Percentiles rank a stretch among this genome's conserved stretches.
phyloP scores from a whole-genome alignment of 1,140 invertebrate species.

The Calliphora vicina region DNA sequence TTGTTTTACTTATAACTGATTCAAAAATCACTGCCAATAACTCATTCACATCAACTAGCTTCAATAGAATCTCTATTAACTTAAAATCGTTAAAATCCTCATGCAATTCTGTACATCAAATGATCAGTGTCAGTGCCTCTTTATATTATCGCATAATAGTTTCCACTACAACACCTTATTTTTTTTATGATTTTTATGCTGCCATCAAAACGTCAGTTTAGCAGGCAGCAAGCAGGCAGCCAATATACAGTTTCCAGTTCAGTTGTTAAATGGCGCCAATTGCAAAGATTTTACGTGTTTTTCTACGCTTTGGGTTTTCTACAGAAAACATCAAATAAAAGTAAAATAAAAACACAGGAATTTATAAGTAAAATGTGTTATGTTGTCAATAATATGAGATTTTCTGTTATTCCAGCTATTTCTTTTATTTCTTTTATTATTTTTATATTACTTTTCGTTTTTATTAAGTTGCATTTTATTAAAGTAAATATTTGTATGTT shows the following conservation, averaged over 20 bases:
- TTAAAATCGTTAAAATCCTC: no score
- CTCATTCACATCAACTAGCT: no score
- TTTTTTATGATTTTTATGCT: background rate
- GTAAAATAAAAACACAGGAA: no score
- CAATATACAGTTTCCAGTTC: slow-evolving; percentile 7
- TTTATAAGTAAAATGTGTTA: background rate
- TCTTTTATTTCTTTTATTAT: background rate
- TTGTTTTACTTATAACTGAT: no score
- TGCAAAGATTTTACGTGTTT: background rate
- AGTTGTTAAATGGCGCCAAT: background rate
- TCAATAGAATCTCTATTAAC: no score
- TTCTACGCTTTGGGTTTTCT: no score
- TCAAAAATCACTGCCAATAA: no score
- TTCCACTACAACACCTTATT: background rate
- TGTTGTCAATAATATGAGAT: background rate
- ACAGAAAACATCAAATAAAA: no score
- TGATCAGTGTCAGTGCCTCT: no score
- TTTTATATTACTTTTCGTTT: background rate
- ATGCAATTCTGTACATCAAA: no score
- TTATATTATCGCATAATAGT: no score
- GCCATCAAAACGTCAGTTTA: background rate
- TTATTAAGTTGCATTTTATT: background rate
- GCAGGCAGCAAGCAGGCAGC: background rate
- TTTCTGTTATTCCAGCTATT: background rate
- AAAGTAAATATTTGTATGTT: background rate